Evolutionary conservation across 30 jellyfish, hydroid and myxozoan genomes (phyloP).

Genomic region (Sanderia malayensis): DNA sequence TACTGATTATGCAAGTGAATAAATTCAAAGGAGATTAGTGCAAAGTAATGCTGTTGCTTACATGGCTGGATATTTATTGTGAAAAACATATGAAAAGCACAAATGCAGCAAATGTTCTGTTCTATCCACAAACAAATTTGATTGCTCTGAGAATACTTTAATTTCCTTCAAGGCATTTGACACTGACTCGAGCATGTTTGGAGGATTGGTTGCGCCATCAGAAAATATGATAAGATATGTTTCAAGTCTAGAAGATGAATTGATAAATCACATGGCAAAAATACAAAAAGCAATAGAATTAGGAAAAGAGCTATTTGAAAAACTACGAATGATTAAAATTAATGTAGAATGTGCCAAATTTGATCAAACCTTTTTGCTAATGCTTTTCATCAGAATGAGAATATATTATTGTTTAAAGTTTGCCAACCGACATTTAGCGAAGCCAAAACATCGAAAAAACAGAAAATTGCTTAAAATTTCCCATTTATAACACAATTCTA

Average conservation of each 20-base stretch:
- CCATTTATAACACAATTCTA: slow-evolving; percentile 18
- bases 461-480: slow-evolving; percentile 9
- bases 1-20: background rate
- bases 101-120: background rate
- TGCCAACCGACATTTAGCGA: slow-evolving; percentile 13
- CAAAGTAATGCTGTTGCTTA: background rate
- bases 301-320: background rate
- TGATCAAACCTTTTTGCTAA: background rate
- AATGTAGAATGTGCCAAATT: background rate
- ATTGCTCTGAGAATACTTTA: background rate
- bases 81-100: background rate
- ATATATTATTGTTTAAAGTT: slow-evolving; percentile 3
- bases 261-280: background rate
- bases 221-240: background rate
- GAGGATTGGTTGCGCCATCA: slow-evolving; percentile 3
- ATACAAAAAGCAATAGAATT: background rate
- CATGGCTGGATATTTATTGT: background rate
- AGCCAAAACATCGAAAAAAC: slow-evolving; percentile 8
- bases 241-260: slow-evolving; percentile 4
- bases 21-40: background rate
- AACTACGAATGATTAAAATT: background rate
- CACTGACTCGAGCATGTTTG: slow-evolving; percentile 1
- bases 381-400: slow-evolving; percentile 8
- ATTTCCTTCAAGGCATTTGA: background rate
- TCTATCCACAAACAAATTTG: background rate